These are phyloP conservation scores for Piprites chloris DNA, from an alignment of 2,113 vertebrate genomes.

Conservation along the genomic window DNA sequence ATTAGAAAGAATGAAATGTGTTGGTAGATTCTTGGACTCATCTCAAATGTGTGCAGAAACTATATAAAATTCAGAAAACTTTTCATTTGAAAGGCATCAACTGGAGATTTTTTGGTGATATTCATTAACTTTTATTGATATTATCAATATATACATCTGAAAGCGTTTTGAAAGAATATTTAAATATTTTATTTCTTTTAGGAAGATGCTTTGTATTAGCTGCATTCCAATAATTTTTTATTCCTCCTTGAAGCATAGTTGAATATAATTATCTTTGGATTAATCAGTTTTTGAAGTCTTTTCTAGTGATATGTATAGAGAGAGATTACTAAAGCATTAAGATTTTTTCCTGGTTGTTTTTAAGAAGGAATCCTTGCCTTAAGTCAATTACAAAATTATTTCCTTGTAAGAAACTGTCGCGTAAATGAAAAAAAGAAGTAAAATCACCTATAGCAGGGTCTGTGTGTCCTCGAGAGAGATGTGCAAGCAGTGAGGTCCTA, in stretches of 20 bases:
- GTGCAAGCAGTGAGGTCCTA: not conserved
- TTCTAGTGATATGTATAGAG: not conserved
- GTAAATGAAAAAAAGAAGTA: not conserved
- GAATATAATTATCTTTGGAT: constrained; percentile 28
- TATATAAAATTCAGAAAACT: not conserved
- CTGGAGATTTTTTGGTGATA: not conserved
- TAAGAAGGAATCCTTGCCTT: not conserved
- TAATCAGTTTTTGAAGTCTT: constrained; percentile 23
- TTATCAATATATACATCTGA: not conserved
- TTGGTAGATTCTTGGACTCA: not conserved
- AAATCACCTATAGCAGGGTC: not conserved
- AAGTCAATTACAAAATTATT: constrained; percentile 1
- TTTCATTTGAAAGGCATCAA: not conserved
- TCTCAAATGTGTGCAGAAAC: not conserved
- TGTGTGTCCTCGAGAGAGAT: not conserved
- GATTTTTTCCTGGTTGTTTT: not conserved
- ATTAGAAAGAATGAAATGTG: not conserved
- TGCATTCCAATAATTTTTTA: not conserved
- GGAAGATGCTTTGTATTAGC: not conserved
- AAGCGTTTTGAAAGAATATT: not conserved
- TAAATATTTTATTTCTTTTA: not conserved
- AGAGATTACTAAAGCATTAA: constrained; percentile 17
- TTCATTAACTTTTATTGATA: not conserved
- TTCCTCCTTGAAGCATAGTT: not conserved
- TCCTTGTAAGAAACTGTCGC: not conserved